Conservation (phyloP, 2,888 invertebrate species). For the Alsophila aescularia region DNA sequence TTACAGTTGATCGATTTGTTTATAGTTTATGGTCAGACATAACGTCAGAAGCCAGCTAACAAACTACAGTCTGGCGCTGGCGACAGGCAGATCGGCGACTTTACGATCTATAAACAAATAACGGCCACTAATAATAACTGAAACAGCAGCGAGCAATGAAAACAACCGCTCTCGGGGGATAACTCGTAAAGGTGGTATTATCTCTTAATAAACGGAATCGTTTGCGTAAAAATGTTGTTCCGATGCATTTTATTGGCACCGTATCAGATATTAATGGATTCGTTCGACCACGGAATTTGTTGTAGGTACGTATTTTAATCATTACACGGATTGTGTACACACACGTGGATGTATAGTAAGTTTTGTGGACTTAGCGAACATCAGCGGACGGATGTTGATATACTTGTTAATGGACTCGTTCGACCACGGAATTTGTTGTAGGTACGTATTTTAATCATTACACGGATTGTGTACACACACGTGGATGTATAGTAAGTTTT, state of each 20-base stretch:
- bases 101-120: constrained; percentile 83
- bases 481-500: constrained; percentile 4
- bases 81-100: constrained; percentile 77
- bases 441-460: constrained; percentile 46
- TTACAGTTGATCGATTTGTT: constrained; percentile 71
- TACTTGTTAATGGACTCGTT: constrained; percentile 68
- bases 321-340: constrained; percentile 32
- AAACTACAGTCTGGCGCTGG: constrained; percentile 67
- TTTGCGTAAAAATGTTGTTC: constrained; percentile 73
- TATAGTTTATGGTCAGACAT: constrained; percentile 70
- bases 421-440: constrained; percentile 49
- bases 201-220: constrained; percentile 80
- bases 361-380: constrained; percentile 1
- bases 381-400: neutral
- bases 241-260: constrained; percentile 67
- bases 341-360: constrained; percentile 6
- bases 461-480: constrained; percentile 25
- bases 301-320: constrained; percentile 43
- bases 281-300: constrained; percentile 56
- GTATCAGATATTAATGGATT: constrained; percentile 65
- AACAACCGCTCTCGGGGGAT: constrained; percentile 69
- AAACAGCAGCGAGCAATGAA: constrained; percentile 81
- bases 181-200: constrained; percentile 81
- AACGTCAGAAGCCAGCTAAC: constrained; percentile 76
- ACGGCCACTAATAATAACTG: constrained; percentile 82